Base-by-base conservation (phyloP, 1,140 invertebrate genomes). In the Sitophilus oryzae region DNA sequence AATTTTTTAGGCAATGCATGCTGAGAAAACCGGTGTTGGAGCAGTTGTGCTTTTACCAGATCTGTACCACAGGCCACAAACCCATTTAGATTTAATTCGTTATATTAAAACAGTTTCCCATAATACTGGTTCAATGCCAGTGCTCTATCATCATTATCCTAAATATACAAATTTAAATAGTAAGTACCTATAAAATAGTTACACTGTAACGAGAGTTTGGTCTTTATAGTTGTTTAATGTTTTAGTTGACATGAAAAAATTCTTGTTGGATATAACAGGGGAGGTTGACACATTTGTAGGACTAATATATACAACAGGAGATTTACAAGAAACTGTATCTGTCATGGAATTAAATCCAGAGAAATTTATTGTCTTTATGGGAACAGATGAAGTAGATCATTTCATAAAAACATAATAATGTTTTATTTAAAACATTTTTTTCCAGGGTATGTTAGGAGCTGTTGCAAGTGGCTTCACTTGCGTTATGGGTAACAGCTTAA, bases 131-230 rank as follows among this genome's bases (percentile, higher is more conserved):
- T 82, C 81, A 11, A 80, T 83, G 2, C 89, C 89, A 0, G 77
- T 92, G 15, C 75, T 89, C 5, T 90, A 90, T 63, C 92, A 93
- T 64, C 86, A 91, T 60, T 82, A 88, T 65, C 87, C 88, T 2
- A 74, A 76, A 25, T 78, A 82, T 61, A 83, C 82, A 8, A 78
- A 79, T 43, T 80, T 90, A 16, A 75, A 83, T 50, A 74, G 88
- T 91, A 72, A 77, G 76, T 60, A 25, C 54, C 14, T 37, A 37
- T 30, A 14, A 37, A 49, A 21, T 20, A 25, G 8, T 38, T n/a
- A 22, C 2, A 2, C 2, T 22, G 11, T 34, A 5, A 34, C 11
- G 25, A 11, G 5, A 34, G 11, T 34, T 34, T 34, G 5, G 5
- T 34, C 5, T 34, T 6, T 34, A 34, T 6, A 34, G 25, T 34